These are phyloP conservation scores for Lacerta bilineata DNA, from an alignment of 2,797 vertebrate species.

Conservation along the genomic window DNA sequence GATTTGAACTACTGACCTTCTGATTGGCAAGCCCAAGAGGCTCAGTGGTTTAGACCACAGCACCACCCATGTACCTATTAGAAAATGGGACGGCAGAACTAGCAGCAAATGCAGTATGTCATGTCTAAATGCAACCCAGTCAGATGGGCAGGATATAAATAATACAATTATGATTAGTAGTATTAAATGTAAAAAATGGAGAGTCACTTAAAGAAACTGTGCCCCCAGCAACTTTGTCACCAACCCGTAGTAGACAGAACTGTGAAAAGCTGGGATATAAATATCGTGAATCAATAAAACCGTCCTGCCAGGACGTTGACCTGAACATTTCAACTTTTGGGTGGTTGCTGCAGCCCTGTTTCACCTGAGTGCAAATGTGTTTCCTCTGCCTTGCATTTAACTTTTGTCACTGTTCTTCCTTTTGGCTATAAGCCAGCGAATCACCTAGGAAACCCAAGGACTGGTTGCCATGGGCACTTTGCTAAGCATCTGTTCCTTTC, in stretches of 20 bases:
- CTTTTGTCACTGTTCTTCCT: conserved; percentile 61
- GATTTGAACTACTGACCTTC: too few species aligned
- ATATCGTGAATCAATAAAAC: neutral
- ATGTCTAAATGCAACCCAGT: too few species aligned
- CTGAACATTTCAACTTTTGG: neutral
- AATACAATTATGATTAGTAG: too few species aligned
- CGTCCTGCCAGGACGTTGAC: neutral
- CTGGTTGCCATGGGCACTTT: conserved; percentile 74
- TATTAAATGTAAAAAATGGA: neutral
- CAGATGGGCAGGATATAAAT: too few species aligned
- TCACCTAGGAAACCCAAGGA: conserved; percentile 73
- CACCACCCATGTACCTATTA: too few species aligned
- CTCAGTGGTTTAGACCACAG: too few species aligned
- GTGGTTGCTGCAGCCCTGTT: neutral
- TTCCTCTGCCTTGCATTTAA: conserved; percentile 51
- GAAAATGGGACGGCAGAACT: too few species aligned
- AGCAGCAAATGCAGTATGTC: too few species aligned
- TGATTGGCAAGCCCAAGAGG: too few species aligned
- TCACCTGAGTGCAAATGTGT: conserved; percentile 46
- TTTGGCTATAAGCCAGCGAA: conserved; percentile 65
- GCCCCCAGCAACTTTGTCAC: neutral
- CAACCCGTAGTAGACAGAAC: neutral
- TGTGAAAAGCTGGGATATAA: neutral
- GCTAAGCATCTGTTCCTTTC: conserved; percentile 47
- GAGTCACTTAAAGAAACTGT: neutral